Evolutionary conservation across 2,797 vertebrate species (phyloP), one percentile per base, ranked within the genome.

Genomic region (Diplodus puntazzo): DNA sequence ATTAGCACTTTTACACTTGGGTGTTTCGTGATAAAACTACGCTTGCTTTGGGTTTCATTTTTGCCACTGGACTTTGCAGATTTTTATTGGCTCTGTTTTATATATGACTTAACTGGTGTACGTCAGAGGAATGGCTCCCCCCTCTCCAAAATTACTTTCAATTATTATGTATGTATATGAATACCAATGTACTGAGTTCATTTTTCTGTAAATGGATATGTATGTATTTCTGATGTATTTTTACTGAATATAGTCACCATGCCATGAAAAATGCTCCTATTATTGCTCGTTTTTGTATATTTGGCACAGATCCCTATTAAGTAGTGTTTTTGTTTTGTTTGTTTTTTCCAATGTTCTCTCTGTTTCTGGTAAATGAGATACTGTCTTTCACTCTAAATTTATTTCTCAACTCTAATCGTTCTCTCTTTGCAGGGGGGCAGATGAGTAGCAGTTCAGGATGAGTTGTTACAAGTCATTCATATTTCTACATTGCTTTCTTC

Each of bases 141-240:
- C 14, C 16, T 21, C 45, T 17, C 55, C 21, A 60, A 69, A 77
- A 75, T 12, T 3, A 52, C 13, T 62, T 73, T 79, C 55, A 34
- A 11, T 79, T 81, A 58, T 82, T 50, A 55, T 84, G 58, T 89
- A 69, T 92, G 83, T 92, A 72, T 88, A 85, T 83, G 64, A 69
- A 81, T 77, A 73, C 30, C 68, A 69, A 83, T 89, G 87, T 89
- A 81, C 83, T 79, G 63, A 45, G 73, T 78, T 80, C 65, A 69
- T 89, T 84, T 90, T 84, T 90, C 80, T 91, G 82, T 89, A 85
- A 89, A 88, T 79, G 58, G 25, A 57, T 55, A 67, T 83, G 81
- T 86, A 75, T 70, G 53, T 77, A 61, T 84, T 68, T 72, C 57
- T 72, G 39, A 58, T 81, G 70, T 86, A 64, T 87, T 81, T 89